Percentiles rank a stretch among this genome's conserved stretches.
Evolutionary conservation across 2,888 invertebrate species (phyloP).

Genomic region (Epistrophe eligans): DNA sequence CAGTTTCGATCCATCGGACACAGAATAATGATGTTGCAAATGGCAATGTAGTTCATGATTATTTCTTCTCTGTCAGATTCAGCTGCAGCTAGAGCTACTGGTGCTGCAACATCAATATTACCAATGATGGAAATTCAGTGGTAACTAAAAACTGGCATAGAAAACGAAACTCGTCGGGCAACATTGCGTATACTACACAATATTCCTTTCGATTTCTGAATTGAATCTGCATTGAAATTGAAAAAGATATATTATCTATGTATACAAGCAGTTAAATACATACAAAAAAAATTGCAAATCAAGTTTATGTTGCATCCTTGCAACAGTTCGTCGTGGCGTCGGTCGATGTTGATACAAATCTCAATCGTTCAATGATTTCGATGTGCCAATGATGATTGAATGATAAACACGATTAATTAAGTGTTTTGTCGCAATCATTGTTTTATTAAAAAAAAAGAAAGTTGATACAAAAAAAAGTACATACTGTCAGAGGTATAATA

Average conservation of each 20-base stretch:
- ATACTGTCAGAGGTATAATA: not conserved
- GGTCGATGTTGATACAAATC: constrained; percentile 30
- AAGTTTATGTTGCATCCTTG: constrained; percentile 61
- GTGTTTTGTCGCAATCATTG: constrained; percentile 47
- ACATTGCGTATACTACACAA: constrained; percentile 31
- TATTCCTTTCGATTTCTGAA: constrained; percentile 66
- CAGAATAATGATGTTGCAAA: constrained; percentile 30
- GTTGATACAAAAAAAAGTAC: constrained; percentile 5
- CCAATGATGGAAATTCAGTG: constrained; percentile 12
- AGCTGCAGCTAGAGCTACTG: not conserved
- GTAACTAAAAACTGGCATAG: constrained; percentile 33
- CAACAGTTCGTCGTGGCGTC: constrained; percentile 3
- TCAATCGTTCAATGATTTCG: constrained; percentile 46
- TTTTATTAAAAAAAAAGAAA: constrained; percentile 50
- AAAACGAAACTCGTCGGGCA: constrained; percentile 62
- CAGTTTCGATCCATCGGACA: constrained; percentile 15
- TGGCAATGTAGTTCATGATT: constrained; percentile 44
- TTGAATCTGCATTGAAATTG: constrained; percentile 44
- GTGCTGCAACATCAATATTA: constrained; percentile 27
- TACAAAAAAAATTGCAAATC: constrained; percentile 34
- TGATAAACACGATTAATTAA: constrained; percentile 53
- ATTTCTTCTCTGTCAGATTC: constrained; percentile 34
- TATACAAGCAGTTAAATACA: not conserved
- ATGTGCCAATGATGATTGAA: constrained; percentile 48
- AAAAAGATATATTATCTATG: constrained; percentile 7